Conservation (phyloP, 1,140 invertebrate genomes). For the Pemphigus obesinymphae region DNA sequence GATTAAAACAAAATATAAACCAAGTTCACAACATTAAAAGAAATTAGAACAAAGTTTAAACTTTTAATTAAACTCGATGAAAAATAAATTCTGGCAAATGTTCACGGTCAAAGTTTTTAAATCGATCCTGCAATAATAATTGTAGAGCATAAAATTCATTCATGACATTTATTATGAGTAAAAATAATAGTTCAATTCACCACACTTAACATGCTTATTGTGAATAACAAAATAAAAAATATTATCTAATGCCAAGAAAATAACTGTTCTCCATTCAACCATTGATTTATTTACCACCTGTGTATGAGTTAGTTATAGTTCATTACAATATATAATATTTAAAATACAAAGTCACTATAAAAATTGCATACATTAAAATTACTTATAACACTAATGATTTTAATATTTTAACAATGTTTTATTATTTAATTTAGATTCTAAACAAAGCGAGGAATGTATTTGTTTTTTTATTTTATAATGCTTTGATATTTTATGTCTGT, state of each 20-base stretch:
- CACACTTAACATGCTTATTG: not conserved
- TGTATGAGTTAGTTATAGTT: too few species aligned
- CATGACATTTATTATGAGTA: not conserved
- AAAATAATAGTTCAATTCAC: not conserved
- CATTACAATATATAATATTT: too few species aligned
- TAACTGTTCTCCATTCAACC: not conserved
- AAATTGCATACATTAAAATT: too few species aligned
- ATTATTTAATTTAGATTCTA: too few species aligned
- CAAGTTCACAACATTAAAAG: not conserved
- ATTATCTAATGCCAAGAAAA: not conserved
- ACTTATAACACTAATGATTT: too few species aligned
- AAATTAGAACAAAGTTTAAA: not conserved
- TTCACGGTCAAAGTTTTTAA: not conserved
- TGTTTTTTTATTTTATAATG: too few species aligned
- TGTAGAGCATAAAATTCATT: not conserved
- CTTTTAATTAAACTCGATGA: not conserved
- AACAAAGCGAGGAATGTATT: too few species aligned
- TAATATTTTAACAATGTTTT: too few species aligned
- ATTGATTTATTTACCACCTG: not conserved
- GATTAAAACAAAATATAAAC: not conserved
- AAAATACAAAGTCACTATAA: too few species aligned
- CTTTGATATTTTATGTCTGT: too few species aligned
- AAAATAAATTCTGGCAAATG: not conserved
- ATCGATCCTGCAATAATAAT: not conserved
- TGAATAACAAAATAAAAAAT: not conserved